phyloP scores from a whole-genome alignment of 2,888 invertebrate genomes.

The Drosophila tanythrix region DNA sequence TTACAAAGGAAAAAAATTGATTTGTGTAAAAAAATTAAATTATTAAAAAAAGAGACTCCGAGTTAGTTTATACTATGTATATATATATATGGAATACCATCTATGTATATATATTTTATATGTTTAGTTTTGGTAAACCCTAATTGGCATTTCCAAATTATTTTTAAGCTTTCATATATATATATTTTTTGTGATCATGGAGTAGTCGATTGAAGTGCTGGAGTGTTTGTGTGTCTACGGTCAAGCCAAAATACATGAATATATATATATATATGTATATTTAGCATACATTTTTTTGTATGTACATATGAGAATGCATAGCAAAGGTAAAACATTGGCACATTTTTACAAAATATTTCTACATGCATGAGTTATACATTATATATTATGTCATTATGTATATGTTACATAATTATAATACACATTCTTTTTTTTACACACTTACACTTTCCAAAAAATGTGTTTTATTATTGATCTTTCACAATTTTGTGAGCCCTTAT shows the following conservation, averaged over 20 bases:
- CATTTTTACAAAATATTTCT: slow-evolving; percentile 26
- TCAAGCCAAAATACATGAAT: slow-evolving; percentile 2
- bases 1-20: not conserved
- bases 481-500: not conserved
- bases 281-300: not conserved
- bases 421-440: not conserved
- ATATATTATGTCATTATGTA: slow-evolving; percentile 1
- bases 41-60: not conserved
- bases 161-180: not conserved
- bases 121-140: not conserved
- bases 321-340: slow-evolving; percentile 46
- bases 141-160: not conserved
- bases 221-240: not conserved
- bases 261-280: not conserved
- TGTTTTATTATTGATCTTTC: slow-evolving; percentile 2
- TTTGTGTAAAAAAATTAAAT: not conserved
- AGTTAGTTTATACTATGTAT: not conserved
- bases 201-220: not conserved
- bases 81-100: not conserved
- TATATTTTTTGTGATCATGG: not conserved
- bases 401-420: slow-evolving; percentile 5
- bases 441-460: slow-evolving; percentile 2
- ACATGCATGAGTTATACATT: not conserved
- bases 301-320: slow-evolving; percentile 12
- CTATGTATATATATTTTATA: not conserved